These are phyloP conservation scores for Hecatera dysodea DNA, from an alignment of 2,888 invertebrate genomes.

Conservation along the genomic window DNA sequence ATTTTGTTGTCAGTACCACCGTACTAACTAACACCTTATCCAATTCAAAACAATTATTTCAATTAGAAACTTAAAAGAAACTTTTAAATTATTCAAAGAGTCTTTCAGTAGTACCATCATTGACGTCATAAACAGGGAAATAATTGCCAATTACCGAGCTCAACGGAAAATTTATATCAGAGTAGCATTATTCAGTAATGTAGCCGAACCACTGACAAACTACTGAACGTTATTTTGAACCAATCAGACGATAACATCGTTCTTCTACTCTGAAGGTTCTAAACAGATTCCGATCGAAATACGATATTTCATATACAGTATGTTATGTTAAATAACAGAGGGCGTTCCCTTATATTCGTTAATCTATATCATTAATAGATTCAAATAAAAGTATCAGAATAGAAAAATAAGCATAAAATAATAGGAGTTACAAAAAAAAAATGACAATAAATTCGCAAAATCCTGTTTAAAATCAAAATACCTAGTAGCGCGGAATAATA, in stretches of 20 bases:
- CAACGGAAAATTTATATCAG: constrained; percentile 21
- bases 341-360: no score
- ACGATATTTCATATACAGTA: no score
- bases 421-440: no score
- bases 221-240: constrained; percentile 1
- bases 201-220: constrained; percentile 10
- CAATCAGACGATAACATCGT: constrained; percentile 5
- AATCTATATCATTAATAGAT: no score
- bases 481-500: no score
- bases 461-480: no score
- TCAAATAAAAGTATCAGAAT: no score
- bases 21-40: no score
- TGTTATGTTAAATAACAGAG: no score
- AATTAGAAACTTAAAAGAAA: background rate
- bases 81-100: constrained; percentile 15
- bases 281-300: no score
- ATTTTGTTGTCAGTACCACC: background rate
- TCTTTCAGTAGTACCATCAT: background rate
- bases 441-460: no score
- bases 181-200: background rate
- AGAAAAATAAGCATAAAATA: no score
- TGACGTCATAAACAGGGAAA: constrained; percentile 24
- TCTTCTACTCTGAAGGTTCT: background rate
- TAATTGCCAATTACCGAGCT: constrained; percentile 46
- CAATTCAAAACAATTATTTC: constrained; percentile 14